Conservation (phyloP, 2,113 vertebrate genomes). For the Macroglossus sobrinus region DNA sequence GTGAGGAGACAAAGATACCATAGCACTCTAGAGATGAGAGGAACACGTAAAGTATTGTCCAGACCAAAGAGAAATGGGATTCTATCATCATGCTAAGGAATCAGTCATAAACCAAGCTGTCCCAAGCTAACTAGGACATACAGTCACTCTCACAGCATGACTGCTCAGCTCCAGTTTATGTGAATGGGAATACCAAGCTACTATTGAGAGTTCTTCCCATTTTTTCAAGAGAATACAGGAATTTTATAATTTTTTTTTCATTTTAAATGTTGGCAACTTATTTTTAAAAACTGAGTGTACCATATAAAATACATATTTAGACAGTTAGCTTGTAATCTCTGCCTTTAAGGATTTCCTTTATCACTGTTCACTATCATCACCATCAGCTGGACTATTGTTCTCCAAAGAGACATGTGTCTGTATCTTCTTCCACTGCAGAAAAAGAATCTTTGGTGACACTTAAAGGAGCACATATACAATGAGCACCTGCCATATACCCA, state of each 20-base stretch:
- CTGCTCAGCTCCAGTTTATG: neutral
- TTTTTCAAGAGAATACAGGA: conserved; percentile 16
- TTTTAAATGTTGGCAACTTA: neutral
- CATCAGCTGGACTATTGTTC: neutral
- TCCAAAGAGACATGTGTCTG: neutral
- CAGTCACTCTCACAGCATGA: neutral
- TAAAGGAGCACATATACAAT: neutral
- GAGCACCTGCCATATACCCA: neutral
- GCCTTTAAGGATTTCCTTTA: neutral
- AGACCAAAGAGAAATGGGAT: neutral
- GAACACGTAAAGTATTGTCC: neutral
- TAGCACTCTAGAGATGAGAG: neutral
- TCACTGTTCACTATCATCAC: neutral
- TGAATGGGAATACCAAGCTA: neutral
- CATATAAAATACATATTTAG: neutral
- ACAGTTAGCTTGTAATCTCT: neutral
- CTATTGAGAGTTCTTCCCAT: neutral
- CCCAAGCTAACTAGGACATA: neutral
- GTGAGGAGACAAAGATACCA: neutral
- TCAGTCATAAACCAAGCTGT: neutral
- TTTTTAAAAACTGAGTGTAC: neutral
- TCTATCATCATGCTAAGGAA: neutral
- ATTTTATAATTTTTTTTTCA: neutral
- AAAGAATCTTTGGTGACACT: neutral
- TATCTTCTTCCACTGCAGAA: neutral